These are phyloP conservation scores for Drosophila flavopinicola DNA, from an alignment of 2,888 invertebrate species.

Conservation along the genomic window DNA sequence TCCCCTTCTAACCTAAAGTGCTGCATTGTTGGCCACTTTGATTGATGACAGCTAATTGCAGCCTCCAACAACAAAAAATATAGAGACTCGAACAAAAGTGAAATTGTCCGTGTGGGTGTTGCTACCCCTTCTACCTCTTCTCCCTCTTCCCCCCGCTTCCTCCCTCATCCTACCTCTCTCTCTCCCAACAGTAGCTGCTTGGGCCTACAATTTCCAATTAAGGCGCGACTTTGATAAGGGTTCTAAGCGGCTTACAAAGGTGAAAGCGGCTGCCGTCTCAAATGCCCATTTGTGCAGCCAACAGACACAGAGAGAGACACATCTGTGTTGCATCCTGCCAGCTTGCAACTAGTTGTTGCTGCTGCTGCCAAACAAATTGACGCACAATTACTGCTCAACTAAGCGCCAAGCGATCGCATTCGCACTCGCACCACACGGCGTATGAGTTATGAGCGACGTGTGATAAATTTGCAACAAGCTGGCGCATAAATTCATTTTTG, in stretches of 20 bases:
- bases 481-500: conserved; percentile 48
- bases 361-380: conserved; percentile 64
- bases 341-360: too few species aligned
- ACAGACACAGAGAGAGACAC: too few species aligned
- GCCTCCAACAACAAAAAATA: conserved; percentile 43
- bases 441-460: conserved; percentile 68
- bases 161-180: too few species aligned
- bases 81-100: conserved; percentile 48
- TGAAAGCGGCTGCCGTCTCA: conserved; percentile 47
- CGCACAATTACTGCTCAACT: conserved; percentile 71
- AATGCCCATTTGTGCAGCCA: too few species aligned
- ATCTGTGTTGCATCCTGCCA: conserved; percentile 17
- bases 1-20: conserved; percentile 3
- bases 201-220: conserved; percentile 14
- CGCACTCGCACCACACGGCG: conserved; percentile 48
- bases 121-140: background rate
- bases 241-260: conserved; percentile 64
- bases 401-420: conserved; percentile 58
- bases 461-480: conserved; percentile 59
- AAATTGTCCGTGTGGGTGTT: conserved; percentile 66
- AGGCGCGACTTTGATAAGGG: conserved; percentile 65
- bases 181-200: conserved; percentile 15
- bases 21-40: conserved; percentile 71
- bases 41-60: conserved; percentile 82
- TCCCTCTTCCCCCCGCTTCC: too few species aligned